Evolutionary conservation across 2,888 invertebrate species (phyloP), one percentile per base, ranked within the genome.

Genomic region (Lottia scabra): DNA sequence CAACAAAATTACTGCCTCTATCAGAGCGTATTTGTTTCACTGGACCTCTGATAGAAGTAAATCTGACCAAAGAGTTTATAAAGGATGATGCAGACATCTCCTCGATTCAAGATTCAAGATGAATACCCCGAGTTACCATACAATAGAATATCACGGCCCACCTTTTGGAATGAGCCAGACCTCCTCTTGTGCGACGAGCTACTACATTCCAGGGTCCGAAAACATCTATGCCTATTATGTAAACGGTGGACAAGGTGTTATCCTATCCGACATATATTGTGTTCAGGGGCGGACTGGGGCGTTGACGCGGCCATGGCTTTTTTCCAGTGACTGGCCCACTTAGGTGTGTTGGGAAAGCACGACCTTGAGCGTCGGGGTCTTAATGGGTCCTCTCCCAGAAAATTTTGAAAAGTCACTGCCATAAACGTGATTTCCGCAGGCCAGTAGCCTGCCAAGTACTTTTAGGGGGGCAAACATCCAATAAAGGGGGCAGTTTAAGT

Each of bases 111-210:
- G 78, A 19, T 65, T 81, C 78, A 12, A 80, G 78, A 73, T 81
- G 81, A 3, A 81, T 66, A 2, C 76, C 78, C 27, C 77, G 48
- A 19, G 65, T 76, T 5, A 48, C 56, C 26, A 80, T 63, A 62
- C 81, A 81, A 5, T 73, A 76, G 56, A 81, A 80, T 4, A 80
- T 38, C 0, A 71, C 48, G 8, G 75, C 78, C 80, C 78, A 80
- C 13, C 78, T 63, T 62, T 81, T 80, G 8, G 71, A 62, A 16
- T 67, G 30, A 16, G 78, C 73, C 1, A 23, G 45, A 0, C 79
- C 74, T 23, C 77, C 75, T 62, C 78, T 69, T 1, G 78, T 79
- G 43, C 68, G 69, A 23, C 78, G 63, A 10, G 77, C 23, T 1
- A 77, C 69, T 0, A 79, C 70, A 8, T 46, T 19, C 75, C 75